Conservation (phyloP, 2,797 vertebrate species). For the Manis javanica region DNA sequence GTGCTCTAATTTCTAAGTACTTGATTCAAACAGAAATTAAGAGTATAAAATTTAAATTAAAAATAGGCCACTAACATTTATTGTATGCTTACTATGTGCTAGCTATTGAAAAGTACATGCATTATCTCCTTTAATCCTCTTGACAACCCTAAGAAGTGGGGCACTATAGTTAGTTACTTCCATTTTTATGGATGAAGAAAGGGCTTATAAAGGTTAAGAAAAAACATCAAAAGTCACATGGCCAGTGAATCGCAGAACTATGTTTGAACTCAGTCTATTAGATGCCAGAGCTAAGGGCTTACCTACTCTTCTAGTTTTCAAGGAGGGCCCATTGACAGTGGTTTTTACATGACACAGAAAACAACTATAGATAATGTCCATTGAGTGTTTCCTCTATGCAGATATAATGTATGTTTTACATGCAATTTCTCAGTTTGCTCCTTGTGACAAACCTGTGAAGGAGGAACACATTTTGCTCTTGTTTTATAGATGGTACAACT, state of each 20-base stretch:
- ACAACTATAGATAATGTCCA: neutral
- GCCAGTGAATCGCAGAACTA: neutral
- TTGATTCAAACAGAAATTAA: conserved; percentile 12
- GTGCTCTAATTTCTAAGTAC: conserved; percentile 29
- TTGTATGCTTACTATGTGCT: neutral
- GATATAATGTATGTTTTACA: neutral
- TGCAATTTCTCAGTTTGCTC: neutral
- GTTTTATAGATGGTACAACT: neutral
- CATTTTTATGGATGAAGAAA: conserved; percentile 35
- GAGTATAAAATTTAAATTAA: neutral
- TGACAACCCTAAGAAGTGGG: neutral
- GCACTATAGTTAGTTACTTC: neutral
- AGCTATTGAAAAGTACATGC: neutral
- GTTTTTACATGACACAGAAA: neutral
- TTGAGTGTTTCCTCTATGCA: neutral
- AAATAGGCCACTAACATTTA: neutral
- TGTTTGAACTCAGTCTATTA: neutral
- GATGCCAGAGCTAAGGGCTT: neutral
- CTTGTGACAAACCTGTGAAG: neutral
- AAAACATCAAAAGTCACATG: neutral
- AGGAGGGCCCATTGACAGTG: neutral
- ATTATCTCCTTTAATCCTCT: conserved; percentile 25
- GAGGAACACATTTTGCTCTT: neutral
- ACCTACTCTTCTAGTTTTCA: neutral
- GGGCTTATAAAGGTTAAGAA: neutral